These are phyloP conservation scores for Eupithecia insigniata DNA, from an alignment of 2,888 invertebrate genomes.

Conservation along the genomic window DNA sequence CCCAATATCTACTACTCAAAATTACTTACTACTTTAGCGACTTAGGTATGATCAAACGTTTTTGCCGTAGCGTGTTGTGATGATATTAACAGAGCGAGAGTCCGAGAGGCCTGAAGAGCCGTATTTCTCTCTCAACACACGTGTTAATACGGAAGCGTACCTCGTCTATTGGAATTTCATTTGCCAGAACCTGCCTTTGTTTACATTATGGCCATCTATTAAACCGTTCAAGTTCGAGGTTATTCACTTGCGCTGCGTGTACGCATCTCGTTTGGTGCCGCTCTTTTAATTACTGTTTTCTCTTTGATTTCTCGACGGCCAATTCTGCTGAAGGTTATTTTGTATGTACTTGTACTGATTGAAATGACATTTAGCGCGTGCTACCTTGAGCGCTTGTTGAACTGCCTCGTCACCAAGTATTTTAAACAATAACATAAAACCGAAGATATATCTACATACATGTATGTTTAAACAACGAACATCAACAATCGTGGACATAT, in stretches of 20 bases:
- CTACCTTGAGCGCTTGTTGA: constrained; percentile 12
- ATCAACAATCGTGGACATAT: constrained; percentile 11
- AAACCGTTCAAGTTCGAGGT: constrained; percentile 79
- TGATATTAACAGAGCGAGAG: constrained; percentile 45
- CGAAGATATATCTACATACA: background rate
- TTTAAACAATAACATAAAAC: constrained; percentile 5
- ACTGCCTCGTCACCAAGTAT: background rate
- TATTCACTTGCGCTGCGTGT: constrained; percentile 56
- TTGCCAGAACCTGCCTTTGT: constrained; percentile 69
- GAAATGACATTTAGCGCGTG: background rate
- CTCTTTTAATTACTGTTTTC: constrained; percentile 29
- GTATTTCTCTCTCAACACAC: constrained; percentile 61
- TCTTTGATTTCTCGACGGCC: background rate
- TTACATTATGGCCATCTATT: constrained; percentile 69
- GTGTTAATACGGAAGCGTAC: constrained; percentile 69
- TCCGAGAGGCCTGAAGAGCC: constrained; percentile 51
- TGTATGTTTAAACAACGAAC: constrained; percentile 10
- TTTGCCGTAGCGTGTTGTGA: constrained; percentile 45
- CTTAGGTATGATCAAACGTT: constrained; percentile 24
- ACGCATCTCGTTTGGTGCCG: constrained; percentile 29
- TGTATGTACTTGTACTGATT: constrained; percentile 1
- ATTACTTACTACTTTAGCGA: background rate
- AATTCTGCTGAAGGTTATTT: constrained; percentile 10
- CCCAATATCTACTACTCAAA: background rate
- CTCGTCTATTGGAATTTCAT: constrained; percentile 71